These are phyloP conservation scores for Cordylochernes scorpioides DNA, from an alignment of 2,888 invertebrate genomes.

Conservation along the genomic window DNA sequence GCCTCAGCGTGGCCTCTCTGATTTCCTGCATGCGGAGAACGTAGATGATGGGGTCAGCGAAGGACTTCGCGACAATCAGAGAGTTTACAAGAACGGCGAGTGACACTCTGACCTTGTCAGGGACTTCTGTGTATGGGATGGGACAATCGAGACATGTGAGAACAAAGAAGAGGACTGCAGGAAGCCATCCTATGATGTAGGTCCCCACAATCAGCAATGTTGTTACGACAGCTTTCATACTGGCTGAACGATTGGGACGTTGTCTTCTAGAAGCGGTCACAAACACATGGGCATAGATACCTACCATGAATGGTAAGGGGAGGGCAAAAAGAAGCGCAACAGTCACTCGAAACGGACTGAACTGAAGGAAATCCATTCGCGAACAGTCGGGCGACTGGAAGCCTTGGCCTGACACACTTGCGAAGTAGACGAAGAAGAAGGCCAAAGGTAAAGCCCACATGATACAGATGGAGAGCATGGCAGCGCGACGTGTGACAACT, in stretches of 20 bases:
- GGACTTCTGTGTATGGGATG: conserved; percentile 16
- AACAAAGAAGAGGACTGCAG: conserved; percentile 30
- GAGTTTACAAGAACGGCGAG: conserved; percentile 24
- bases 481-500: conserved; percentile 29
- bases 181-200: conserved; percentile 33
- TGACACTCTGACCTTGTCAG: conserved; percentile 8
- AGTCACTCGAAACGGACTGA: conserved; percentile 26
- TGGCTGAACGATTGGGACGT: neutral
- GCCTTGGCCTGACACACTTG: conserved; percentile 25
- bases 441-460: conserved; percentile 32
- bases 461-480: conserved; percentile 26
- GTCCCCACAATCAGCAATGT: conserved; percentile 31
- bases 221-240: conserved; percentile 31
- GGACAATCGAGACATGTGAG: conserved; percentile 30
- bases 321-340: conserved; percentile 30
- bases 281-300: conserved; percentile 34
- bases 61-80: conserved; percentile 33
- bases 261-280: conserved; percentile 19
- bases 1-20: too few relatives aligned
- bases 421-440: conserved; percentile 28
- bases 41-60: conserved; percentile 37
- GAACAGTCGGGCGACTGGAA: conserved; percentile 13
- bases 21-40: conserved; percentile 37
- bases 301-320: conserved; percentile 31
- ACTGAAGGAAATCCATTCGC: conserved; percentile 20